These are phyloP conservation scores for Himalopsyche anomala DNA, from an alignment of 2,888 invertebrate genomes.

Conservation along the genomic window DNA sequence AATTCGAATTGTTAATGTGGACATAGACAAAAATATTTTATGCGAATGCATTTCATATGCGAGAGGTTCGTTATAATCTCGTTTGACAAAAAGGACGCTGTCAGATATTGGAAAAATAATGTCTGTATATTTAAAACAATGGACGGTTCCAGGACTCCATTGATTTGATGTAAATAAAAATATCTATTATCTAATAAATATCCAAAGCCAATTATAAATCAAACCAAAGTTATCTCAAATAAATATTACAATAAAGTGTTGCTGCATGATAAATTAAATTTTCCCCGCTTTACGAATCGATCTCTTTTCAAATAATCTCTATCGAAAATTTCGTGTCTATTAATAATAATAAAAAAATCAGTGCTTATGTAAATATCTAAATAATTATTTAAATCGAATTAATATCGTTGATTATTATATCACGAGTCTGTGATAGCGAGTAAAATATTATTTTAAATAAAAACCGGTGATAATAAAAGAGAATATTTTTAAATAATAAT, in stretches of 20 bases:
- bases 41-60: slow-evolving; percentile 39
- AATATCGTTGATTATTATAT: slow-evolving; percentile 1
- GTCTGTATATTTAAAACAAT: slow-evolving; percentile 19
- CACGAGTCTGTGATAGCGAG: slow-evolving; percentile 5
- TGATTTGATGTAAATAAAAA: slow-evolving; percentile 41
- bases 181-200: slow-evolving; percentile 29
- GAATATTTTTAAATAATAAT: neutral
- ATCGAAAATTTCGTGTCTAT: neutral
- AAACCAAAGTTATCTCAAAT: neutral
- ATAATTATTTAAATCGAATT: slow-evolving; percentile 36
- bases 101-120: slow-evolving; percentile 47
- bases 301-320: slow-evolving; percentile 4
- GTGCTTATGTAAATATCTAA: slow-evolving; percentile 28
- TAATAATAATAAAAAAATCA: neutral
- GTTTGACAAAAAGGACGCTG: slow-evolving; percentile 63
- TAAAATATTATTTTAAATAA: slow-evolving; percentile 21
- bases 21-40: slow-evolving; percentile 19
- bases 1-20: slow-evolving; percentile 4
- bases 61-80: slow-evolving; percentile 47
- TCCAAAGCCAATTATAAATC: neutral
- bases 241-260: neutral
- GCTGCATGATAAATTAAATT: neutral
- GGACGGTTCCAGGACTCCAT: slow-evolving; percentile 14
- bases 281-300: neutral
- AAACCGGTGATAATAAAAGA: slow-evolving; percentile 16